phyloP scores from a whole-genome alignment of 2,113 vertebrate species.

The Cheilinus undulatus region DNA sequence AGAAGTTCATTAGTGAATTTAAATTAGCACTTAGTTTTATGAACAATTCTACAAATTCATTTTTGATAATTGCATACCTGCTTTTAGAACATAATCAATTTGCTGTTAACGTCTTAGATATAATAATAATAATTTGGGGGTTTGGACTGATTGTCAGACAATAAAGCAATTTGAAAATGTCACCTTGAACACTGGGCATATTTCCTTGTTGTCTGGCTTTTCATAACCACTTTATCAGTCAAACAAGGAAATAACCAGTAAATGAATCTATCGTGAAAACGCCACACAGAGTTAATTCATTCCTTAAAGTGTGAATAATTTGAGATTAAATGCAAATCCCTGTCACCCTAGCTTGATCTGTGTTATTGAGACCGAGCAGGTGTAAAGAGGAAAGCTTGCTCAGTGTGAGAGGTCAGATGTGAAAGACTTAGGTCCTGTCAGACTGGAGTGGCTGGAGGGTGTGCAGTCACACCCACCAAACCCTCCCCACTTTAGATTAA shows the following conservation, averaged over 20 bases:
- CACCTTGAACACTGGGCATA: neutral
- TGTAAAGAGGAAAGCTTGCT: constrained; percentile 51
- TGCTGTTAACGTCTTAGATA: constrained; percentile 2
- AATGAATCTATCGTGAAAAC: neutral
- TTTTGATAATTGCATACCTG: no score
- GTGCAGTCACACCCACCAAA: constrained; percentile 83
- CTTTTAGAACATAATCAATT: no score
- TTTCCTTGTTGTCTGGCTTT: neutral
- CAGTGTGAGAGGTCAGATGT: constrained; percentile 56
- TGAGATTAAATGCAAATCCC: constrained; percentile 32
- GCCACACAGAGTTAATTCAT: constrained; percentile 18
- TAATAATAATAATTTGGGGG: neutral
- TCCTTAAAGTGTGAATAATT: constrained; percentile 7
- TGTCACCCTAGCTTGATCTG: constrained; percentile 12
- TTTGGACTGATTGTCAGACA: neutral
- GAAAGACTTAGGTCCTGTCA: constrained; percentile 76
- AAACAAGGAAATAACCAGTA: neutral
- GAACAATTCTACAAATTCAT: no score
- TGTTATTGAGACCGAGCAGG: constrained; percentile 43
- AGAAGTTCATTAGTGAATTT: no score
- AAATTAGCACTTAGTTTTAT: no score
- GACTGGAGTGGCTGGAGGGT: constrained; percentile 82
- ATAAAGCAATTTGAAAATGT: constrained; percentile 15
- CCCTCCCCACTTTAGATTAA: constrained; percentile 75
- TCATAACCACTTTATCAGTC: constrained; percentile 1